phyloP scores from a whole-genome alignment of 2,797 vertebrate genomes.

The Muraenolepis orangiensis region DNA sequence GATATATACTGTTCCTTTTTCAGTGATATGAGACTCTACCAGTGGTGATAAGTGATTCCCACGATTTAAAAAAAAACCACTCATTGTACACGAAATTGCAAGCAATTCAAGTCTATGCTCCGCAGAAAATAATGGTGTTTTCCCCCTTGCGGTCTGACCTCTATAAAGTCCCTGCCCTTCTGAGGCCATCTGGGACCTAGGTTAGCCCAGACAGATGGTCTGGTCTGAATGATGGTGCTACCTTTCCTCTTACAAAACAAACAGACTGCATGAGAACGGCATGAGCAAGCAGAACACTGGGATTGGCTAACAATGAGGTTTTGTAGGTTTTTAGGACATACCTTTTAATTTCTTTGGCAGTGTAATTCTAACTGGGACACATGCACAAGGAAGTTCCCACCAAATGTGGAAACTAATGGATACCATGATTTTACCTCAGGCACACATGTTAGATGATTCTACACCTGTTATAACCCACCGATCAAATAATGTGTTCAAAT shows the following conservation, averaged over 20 bases:
- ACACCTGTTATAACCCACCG: not conserved
- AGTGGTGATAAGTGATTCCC: not conserved
- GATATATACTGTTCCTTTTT: not conserved
- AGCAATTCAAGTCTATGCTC: not conserved
- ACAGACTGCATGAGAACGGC: constrained; percentile 46
- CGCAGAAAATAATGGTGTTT: constrained; percentile 36
- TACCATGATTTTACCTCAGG: not conserved
- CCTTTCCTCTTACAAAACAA: constrained; percentile 41
- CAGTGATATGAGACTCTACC: not conserved
- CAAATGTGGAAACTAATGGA: not conserved
- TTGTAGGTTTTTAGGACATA: not conserved
- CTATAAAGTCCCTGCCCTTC: constrained; percentile 19
- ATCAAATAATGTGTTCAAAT: not conserved
- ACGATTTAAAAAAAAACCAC: not conserved
- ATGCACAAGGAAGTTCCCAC: constrained; percentile 22
- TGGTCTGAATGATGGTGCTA: constrained; percentile 29
- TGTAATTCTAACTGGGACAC: constrained; percentile 1
- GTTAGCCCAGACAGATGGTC: constrained; percentile 52
- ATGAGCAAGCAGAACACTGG: constrained; percentile 25
- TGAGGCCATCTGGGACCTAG: constrained; percentile 43
- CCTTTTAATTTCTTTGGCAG: not conserved
- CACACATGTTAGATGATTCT: not conserved
- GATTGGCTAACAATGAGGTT: constrained; percentile 1
- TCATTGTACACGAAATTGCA: constrained; percentile 9
- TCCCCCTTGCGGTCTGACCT: constrained; percentile 51